Percentiles rank a stretch among this genome's conserved stretches.
Evolutionary conservation across 2,888 invertebrate genomes (phyloP).

Genomic region (Liposcelis brunnea): DNA sequence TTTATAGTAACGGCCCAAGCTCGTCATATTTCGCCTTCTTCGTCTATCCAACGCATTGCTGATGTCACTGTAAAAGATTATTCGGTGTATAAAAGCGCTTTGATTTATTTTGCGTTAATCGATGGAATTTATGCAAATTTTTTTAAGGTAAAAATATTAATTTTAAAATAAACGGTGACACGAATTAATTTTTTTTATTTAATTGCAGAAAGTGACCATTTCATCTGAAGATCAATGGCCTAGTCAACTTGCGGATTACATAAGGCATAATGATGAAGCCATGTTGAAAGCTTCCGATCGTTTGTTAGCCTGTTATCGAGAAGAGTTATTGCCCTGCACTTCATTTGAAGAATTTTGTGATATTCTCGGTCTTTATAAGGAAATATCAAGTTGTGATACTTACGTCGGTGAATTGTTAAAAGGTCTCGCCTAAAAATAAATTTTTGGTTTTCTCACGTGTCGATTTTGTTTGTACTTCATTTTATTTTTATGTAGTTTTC

Average conservation of each 20-base stretch:
- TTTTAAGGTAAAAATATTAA: conserved; percentile 51
- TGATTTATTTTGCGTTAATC: conserved; percentile 70
- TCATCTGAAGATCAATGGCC: conserved; percentile 71
- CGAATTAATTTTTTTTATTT: conserved; percentile 12
- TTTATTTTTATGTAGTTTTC: no score
- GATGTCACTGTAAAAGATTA: conserved; percentile 45
- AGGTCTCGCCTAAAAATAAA: conserved; percentile 23
- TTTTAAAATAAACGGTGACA: not conserved
- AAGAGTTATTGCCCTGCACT: conserved; percentile 77
- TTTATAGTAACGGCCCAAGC: conserved; percentile 62
- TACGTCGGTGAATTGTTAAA: conserved; percentile 37
- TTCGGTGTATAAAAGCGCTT: conserved; percentile 63
- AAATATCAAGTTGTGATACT: conserved; percentile 45
- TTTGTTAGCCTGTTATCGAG: conserved; percentile 63
- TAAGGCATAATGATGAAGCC: conserved; percentile 83
- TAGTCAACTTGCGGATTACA: conserved; percentile 73
- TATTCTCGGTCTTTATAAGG: conserved; percentile 57
- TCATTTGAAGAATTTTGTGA: conserved; percentile 87
- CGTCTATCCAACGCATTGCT: conserved; percentile 28
- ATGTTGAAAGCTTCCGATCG: conserved; percentile 76
- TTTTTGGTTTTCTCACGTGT: conserved; percentile 12
- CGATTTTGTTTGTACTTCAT: conserved; percentile 2
- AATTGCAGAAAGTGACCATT: conserved; percentile 41
- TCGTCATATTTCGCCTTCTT: conserved; percentile 40
- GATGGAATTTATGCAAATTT: conserved; percentile 70